Conservation (phyloP, 2,113 vertebrate species). For the Monopterus albus region DNA sequence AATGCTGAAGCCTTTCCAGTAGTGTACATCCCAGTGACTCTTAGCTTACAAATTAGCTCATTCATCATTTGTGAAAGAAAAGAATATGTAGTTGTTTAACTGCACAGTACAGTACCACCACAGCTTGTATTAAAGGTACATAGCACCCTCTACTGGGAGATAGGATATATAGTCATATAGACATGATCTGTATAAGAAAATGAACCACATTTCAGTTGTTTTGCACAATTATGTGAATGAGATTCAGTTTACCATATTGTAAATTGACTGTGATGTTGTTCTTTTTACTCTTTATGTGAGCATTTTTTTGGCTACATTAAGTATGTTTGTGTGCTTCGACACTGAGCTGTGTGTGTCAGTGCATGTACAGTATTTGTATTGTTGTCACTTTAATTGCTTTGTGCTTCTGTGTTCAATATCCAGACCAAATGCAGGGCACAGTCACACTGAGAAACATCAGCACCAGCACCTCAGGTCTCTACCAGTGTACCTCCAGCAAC, state of each 20-base stretch:
- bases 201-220: neutral
- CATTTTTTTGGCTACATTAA: too few relatives aligned
- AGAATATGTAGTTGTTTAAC: neutral
- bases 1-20: constrained; percentile 30
- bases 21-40: constrained; percentile 34
- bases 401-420: constrained; percentile 8
- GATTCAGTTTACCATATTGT: neutral
- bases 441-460: constrained; percentile 96
- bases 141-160: constrained; percentile 44
- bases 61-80: constrained; percentile 52
- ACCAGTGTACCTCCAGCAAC: constrained; percentile 96
- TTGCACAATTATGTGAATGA: neutral
- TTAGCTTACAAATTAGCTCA: constrained; percentile 24
- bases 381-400: too few relatives aligned
- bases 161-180: neutral
- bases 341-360: neutral
- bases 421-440: constrained; percentile 97
- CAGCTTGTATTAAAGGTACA: neutral
- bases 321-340: neutral
- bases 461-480: constrained; percentile 90
- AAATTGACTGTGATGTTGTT: too few relatives aligned
- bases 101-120: neutral
- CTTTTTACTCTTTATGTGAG: too few relatives aligned
- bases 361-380: too few relatives aligned
- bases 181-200: neutral